Percentiles rank a stretch among this genome's conserved stretches.
These are phyloP conservation scores for Enteromius paludinosus DNA, from an alignment of 2,797 vertebrate species.

Conservation along the genomic window DNA sequence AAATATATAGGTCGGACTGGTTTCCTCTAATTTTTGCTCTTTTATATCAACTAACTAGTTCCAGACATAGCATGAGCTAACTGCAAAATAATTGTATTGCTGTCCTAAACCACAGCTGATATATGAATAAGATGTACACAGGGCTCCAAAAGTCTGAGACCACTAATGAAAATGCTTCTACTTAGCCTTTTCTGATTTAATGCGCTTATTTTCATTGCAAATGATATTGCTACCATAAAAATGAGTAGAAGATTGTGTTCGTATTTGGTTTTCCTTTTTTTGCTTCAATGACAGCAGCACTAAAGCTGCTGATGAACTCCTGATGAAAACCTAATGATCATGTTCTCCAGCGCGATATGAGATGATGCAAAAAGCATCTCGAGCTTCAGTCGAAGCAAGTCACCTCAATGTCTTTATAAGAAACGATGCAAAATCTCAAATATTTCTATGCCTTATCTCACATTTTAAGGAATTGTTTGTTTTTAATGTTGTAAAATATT, in stretches of 20 bases:
- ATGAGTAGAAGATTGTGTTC: neutral
- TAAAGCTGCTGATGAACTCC: neutral
- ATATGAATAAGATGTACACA: too few species aligned
- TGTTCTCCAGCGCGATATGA: constrained; percentile 8
- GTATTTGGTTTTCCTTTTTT: neutral
- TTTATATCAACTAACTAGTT: neutral
- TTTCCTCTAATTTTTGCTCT: constrained; percentile 4
- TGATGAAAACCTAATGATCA: constrained; percentile 1
- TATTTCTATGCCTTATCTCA: neutral
- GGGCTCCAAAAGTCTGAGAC: neutral
- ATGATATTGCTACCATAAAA: neutral
- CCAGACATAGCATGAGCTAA: neutral
- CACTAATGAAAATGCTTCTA: neutral
- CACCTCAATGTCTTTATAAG: neutral
- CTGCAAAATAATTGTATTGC: neutral
- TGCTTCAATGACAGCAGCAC: neutral
- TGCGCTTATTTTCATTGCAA: neutral
- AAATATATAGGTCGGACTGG: too few species aligned
- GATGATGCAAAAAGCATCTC: neutral
- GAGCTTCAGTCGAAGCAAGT: neutral
- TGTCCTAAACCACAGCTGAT: neutral
- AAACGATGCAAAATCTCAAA: neutral
- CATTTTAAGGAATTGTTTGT: too few species aligned
- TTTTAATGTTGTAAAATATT: too few species aligned
- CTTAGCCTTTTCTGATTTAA: constrained; percentile 2